A percentile compares a stretch with the other conserved stretches of the same genome.
These are phyloP conservation scores for Stenurella melanura DNA, from an alignment of 2,888 invertebrate species.

Conservation along the genomic window DNA sequence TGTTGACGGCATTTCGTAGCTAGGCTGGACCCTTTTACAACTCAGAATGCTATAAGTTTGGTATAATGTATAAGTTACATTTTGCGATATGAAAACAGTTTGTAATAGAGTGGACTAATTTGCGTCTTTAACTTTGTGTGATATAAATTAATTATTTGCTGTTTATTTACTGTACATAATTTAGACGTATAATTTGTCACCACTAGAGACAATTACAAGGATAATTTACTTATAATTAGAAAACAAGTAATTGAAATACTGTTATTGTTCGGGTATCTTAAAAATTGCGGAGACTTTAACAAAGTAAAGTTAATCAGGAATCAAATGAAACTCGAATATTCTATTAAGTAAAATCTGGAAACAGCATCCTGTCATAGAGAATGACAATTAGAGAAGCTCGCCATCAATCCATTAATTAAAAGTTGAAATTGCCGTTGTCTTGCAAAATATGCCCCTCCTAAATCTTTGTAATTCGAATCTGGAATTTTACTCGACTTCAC, in stretches of 20 bases:
- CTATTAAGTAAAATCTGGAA: conserved; percentile 38
- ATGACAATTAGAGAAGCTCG: conserved; percentile 56
- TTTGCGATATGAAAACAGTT: no score
- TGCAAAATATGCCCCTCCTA: conserved; percentile 53
- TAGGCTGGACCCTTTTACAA: no score
- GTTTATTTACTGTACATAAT: no score
- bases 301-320: conserved; percentile 32
- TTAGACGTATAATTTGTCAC: no score
- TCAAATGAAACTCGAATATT: conserved; percentile 30
- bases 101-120: no score
- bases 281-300: conserved; percentile 10
- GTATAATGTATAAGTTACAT: no score
- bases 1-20: no score
- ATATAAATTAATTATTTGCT: no score
- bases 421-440: conserved; percentile 59
- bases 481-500: conserved; percentile 47
- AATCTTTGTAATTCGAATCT: conserved; percentile 46
- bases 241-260: not conserved
- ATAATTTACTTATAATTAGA: not conserved
- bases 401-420: conserved; percentile 66
- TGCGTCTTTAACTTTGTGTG: no score
- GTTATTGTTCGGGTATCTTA: not conserved
- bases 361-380: conserved; percentile 53
- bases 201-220: no score
- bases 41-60: no score